Conservation (phyloP, 2,797 vertebrate genomes). For the Anas flavirostris region DNA sequence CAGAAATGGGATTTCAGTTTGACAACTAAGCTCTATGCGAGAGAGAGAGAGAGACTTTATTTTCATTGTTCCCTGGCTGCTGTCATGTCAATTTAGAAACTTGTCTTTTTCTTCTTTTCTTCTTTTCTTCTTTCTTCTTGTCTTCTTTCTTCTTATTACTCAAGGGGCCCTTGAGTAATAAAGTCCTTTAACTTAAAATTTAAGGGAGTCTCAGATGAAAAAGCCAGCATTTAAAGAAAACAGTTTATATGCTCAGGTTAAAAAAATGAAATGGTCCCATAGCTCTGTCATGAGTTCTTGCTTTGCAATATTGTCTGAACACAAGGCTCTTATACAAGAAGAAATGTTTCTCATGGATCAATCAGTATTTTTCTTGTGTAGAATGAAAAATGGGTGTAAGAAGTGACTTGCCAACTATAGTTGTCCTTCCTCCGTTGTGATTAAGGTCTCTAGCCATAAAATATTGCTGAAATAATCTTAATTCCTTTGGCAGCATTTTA, state of each 20-base stretch:
- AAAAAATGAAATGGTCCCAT: not conserved
- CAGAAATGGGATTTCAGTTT: slow-evolving; percentile 15
- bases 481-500: not conserved
- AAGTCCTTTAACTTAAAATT: not conserved
- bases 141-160: too few relatives aligned
- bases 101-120: not conserved
- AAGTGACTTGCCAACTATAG: not conserved
- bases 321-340: not conserved
- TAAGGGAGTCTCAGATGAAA: not conserved
- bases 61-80: not conserved
- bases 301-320: not conserved
- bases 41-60: not conserved
- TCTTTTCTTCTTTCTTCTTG: too few relatives aligned
- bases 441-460: not conserved
- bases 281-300: not conserved
- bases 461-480: not conserved
- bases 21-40: not conserved
- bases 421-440: not conserved
- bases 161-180: not conserved
- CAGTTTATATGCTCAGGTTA: not conserved
- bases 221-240: not conserved
- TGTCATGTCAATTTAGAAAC: not conserved
- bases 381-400: not conserved
- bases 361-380: not conserved
- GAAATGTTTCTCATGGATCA: not conserved